phyloP scores from a whole-genome alignment of 2,888 invertebrate species.

The Linnaemya tessellans region DNA sequence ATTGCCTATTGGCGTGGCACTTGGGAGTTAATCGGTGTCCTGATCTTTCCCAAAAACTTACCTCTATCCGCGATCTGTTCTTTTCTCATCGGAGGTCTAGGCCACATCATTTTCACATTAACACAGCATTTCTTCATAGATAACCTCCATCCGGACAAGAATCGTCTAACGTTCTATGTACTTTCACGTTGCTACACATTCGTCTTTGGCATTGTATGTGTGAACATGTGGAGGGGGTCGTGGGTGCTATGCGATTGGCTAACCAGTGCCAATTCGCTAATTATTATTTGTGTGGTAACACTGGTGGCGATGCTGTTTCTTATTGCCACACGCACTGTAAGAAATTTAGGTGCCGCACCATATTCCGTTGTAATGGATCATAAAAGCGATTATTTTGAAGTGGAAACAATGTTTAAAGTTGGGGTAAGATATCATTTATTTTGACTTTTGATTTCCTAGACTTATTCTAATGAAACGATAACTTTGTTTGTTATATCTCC shows the following conservation, averaged over 20 bases:
- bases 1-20: conserved; percentile 94
- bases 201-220: conserved; percentile 90
- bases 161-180: conserved; percentile 87
- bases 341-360: conserved; percentile 93
- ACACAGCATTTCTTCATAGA: conserved; percentile 86
- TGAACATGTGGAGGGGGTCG: conserved; percentile 94
- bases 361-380: conserved; percentile 90
- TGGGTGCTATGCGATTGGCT: conserved; percentile 90
- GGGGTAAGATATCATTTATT: conserved; percentile 86
- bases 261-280: conserved; percentile 85
- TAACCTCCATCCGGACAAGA: conserved; percentile 87
- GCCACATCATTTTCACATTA: conserved; percentile 88
- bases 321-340: conserved; percentile 87
- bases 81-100: conserved; percentile 88
- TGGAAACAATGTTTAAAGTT: conserved; percentile 92
- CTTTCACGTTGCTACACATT: conserved; percentile 90
- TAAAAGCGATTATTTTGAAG: conserved; percentile 91
- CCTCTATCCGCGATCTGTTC: conserved; percentile 88
- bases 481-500: no score
- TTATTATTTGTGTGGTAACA: conserved; percentile 86
- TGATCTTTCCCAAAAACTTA: conserved; percentile 87
- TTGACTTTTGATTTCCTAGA: no score
- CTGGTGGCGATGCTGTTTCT: conserved; percentile 88
- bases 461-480: no score
- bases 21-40: conserved; percentile 90